phyloP scores from a whole-genome alignment of 2,113 vertebrate species.

The Chlorocebus sabaeus region DNA sequence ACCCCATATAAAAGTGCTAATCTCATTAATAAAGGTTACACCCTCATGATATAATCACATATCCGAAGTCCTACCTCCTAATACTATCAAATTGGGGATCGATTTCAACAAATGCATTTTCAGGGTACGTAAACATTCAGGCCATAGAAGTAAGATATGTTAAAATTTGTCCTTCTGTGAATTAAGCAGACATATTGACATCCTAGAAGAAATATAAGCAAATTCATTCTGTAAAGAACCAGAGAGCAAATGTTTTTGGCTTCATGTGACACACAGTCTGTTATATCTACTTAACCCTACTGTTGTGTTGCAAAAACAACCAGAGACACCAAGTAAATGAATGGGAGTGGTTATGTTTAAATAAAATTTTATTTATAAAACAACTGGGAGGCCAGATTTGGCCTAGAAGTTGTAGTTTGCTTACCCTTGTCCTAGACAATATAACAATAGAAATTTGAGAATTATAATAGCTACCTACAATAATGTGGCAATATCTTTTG shows the following conservation, averaged over 20 bases:
- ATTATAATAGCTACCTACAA: neutral
- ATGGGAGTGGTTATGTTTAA: neutral
- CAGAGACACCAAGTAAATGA: neutral
- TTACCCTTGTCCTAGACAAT: neutral
- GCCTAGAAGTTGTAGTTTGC: neutral
- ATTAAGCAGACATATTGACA: neutral
- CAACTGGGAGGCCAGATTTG: neutral
- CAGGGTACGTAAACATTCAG: neutral
- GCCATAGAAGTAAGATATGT: neutral
- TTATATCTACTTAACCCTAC: neutral
- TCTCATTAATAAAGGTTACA: neutral
- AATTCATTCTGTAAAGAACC: neutral
- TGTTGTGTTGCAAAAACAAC: neutral
- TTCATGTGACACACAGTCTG: neutral
- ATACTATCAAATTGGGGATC: neutral
- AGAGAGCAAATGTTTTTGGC: neutral
- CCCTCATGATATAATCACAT: neutral
- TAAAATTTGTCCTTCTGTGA: neutral
- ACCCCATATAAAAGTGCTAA: neutral
- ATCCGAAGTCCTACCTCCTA: neutral
- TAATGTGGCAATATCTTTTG: neutral
- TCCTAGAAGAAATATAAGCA: neutral
- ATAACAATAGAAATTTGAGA: neutral
- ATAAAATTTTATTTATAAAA: neutral
- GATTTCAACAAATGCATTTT: neutral